Percentiles rank a stretch among this genome's conserved stretches.
phyloP scores from a whole-genome alignment of 2,797 vertebrate species.

The Mus minutoides region DNA sequence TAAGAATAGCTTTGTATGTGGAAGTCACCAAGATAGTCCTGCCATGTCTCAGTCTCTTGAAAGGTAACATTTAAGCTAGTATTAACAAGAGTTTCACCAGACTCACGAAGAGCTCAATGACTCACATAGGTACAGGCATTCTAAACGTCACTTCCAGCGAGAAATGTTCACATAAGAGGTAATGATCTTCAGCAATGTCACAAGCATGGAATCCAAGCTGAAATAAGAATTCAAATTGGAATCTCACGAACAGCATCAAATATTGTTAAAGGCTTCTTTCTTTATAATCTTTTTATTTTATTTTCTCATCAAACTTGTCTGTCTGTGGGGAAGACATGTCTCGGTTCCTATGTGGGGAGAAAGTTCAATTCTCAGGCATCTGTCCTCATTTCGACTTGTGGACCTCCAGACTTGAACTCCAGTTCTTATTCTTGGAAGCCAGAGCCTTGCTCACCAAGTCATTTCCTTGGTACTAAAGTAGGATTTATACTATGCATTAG shows the following conservation, averaged over 20 bases:
- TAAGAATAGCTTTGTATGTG: slow-evolving; percentile 5
- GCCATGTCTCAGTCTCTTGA: neutral
- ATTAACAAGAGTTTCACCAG: neutral
- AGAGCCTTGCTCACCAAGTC: neutral
- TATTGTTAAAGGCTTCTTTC: neutral
- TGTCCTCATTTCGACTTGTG: neutral
- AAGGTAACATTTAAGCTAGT: neutral
- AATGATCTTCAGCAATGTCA: neutral
- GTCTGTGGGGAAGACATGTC: no score
- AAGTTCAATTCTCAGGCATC: accelerated
- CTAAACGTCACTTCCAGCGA: neutral
- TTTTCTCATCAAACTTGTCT: neutral
- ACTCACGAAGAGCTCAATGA: slow-evolving; percentile 32
- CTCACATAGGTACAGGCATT: neutral
- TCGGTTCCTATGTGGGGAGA: neutral
- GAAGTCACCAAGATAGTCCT: slow-evolving; percentile 28
- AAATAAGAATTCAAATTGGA: neutral
- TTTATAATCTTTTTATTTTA: neutral
- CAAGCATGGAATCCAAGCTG: neutral
- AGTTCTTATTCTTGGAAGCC: neutral
- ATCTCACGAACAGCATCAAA: neutral
- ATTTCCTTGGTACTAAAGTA: neutral
- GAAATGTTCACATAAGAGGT: neutral
- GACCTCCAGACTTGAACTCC: neutral
- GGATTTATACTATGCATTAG: neutral